Percentiles rank a stretch among this genome's conserved stretches.
Evolutionary conservation across 2,797 vertebrate species (phyloP).

Genomic region (Eidolon dupreanum): DNA sequence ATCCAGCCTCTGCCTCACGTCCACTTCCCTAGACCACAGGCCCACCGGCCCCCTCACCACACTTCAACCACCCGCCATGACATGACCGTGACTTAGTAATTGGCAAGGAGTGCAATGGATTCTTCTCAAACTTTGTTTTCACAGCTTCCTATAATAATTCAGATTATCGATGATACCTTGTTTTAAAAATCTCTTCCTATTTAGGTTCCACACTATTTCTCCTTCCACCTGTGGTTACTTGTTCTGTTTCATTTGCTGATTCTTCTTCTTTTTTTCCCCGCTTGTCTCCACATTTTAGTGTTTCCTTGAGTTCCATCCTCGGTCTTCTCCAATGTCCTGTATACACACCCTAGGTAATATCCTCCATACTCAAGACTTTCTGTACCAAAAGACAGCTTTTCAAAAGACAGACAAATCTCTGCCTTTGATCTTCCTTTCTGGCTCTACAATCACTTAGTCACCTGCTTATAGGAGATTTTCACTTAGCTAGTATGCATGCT

Average conservation of each 20-base stretch:
- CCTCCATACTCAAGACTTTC: background rate
- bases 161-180: background rate
- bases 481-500: background rate
- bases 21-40: background rate
- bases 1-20: background rate
- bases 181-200: background rate
- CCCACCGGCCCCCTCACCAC: background rate
- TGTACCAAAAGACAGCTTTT: background rate
- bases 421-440: background rate
- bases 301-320: background rate
- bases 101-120: too few relatives aligned
- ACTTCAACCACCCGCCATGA: background rate
- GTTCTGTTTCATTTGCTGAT: background rate
- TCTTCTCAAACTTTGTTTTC: background rate
- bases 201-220: background rate
- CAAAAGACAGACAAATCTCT: background rate
- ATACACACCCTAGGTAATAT: too few relatives aligned
- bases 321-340: background rate
- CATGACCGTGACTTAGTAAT: background rate
- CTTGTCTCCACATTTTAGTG: background rate
- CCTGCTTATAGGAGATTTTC: background rate
- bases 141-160: background rate
- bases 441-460: background rate
- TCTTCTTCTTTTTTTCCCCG: background rate
- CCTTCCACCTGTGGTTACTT: background rate